phyloP scores from a whole-genome alignment of 2,113 vertebrate genomes.

The Pachycephala philippinensis region DNA sequence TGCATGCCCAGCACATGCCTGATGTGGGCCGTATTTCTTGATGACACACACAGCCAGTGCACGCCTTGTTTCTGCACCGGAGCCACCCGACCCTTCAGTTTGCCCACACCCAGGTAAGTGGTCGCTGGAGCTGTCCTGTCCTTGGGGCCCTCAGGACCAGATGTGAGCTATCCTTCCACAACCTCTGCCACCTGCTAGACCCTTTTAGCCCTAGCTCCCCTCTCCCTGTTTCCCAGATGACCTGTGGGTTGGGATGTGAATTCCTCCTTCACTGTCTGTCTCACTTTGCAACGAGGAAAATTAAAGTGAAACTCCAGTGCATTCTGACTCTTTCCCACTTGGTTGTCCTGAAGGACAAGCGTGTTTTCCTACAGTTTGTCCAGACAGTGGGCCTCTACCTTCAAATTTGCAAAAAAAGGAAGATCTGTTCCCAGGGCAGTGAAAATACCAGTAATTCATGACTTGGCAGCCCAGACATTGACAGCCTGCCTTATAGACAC shows the following conservation, averaged over 20 bases:
- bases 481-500: neutral
- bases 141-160: neutral
- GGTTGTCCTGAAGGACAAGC: neutral
- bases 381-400: neutral
- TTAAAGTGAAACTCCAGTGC: neutral
- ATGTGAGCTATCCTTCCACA: neutral
- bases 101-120: accelerated
- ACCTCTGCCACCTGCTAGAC: neutral
- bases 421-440: neutral
- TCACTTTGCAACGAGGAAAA: neutral
- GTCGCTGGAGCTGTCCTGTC: neutral
- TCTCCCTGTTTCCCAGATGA: neutral
- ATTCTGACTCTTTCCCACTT: neutral
- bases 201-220: neutral
- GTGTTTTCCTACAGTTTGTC: neutral
- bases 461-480: neutral
- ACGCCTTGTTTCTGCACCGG: neutral
- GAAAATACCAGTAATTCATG: neutral
- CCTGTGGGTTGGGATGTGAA: neutral
- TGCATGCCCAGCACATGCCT: neutral
- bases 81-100: neutral
- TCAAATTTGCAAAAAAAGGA: neutral
- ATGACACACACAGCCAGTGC: neutral
- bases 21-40: neutral
- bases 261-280: neutral